Evolutionary conservation across 2,113 vertebrate genomes (phyloP), one percentile per base, ranked within the genome.

Genomic region (Cavia aperea): DNA sequence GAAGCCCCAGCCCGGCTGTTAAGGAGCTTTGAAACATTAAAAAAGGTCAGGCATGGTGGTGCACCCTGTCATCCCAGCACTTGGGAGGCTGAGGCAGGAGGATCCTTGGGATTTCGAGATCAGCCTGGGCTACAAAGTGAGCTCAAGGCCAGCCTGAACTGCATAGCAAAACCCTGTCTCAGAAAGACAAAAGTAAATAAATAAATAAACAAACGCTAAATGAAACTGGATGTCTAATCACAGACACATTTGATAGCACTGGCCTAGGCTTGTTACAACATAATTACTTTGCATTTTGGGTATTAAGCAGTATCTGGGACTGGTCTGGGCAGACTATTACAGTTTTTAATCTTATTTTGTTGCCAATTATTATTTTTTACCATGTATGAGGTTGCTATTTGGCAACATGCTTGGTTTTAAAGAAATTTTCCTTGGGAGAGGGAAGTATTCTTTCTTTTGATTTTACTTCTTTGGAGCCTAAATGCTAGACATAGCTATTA

Each of bases 1-100:
- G 99, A 99, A 97, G 99, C 98, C 96, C 98, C 99, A 96, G 98
- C 99, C 97, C 99, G 99, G 99, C 98, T 99, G 96, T 99, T 99
- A 94, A 98, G 89, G 98, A 98, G 96, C 98, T 97, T 98, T 98
- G 96, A 99, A 99, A 97, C 98, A 97, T 96, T 98, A 98, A 98
- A 93, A 93, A 89, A 4, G 56, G 56, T 14, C 54, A 14, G 54
- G 54, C 39, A 39, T 39, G 39, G 39, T 39, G 39, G 39, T 58
- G 56, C 56, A 19, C 56, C 56, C 56, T 58, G 56, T 58, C 5
- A 58, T 58, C 56, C 56, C 56, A 58, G 56, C 56, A 58, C 16
- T 58, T 1, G 56, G 56, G 56, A 58, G 56, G 56, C 56, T 58
- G 56, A 58, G 56, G 56, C 56, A 58, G 56, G 56, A 58, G 18